Conservation (phyloP, 37 sponge, comb jelly and placozoan genomes). For the Ephydatia muelleri region DNA sequence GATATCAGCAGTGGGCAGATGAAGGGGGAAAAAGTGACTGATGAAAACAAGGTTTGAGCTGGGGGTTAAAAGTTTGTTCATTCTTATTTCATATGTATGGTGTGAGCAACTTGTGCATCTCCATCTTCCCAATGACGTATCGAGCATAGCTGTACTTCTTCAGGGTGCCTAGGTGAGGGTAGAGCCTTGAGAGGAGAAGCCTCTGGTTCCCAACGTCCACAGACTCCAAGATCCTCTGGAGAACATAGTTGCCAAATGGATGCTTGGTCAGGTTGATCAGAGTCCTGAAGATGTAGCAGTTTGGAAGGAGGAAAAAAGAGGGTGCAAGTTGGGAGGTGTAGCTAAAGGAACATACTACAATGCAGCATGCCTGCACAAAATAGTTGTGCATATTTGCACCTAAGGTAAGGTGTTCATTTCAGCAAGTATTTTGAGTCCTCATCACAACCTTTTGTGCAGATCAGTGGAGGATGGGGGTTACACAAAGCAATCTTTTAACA, state of each 20-base stretch:
- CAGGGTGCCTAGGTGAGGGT: conserved; percentile 71
- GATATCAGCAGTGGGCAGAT: background rate
- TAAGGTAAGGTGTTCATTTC: too few relatives aligned
- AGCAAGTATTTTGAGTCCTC: too few relatives aligned
- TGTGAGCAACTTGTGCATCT: conserved; percentile 29
- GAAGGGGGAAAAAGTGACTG: background rate
- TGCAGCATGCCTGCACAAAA: too few relatives aligned
- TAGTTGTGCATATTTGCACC: too few relatives aligned
- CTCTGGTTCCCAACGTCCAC: conserved; percentile 75
- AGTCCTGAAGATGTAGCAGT: conserved; percentile 25
- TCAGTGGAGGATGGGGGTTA: too few relatives aligned
- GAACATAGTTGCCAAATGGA: conserved; percentile 90
- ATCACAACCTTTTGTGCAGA: too few relatives aligned
- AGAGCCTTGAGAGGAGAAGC: conserved; percentile 73
- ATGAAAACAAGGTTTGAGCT: background rate
- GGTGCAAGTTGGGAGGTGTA: background rate
- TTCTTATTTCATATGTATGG: background rate
- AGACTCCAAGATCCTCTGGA: conserved; percentile 87
- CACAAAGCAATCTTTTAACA: too few relatives aligned
- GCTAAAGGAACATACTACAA: background rate
- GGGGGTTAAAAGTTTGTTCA: background rate
- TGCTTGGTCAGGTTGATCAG: conserved; percentile 87
- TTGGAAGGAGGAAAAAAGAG: conserved; percentile 12
- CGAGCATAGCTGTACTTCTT: conserved; percentile 87
- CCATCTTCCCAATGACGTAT: conserved; percentile 83